Evolutionary conservation across 2,888 invertebrate species (phyloP).

Genomic region (Eupeodes latifasciatus): DNA sequence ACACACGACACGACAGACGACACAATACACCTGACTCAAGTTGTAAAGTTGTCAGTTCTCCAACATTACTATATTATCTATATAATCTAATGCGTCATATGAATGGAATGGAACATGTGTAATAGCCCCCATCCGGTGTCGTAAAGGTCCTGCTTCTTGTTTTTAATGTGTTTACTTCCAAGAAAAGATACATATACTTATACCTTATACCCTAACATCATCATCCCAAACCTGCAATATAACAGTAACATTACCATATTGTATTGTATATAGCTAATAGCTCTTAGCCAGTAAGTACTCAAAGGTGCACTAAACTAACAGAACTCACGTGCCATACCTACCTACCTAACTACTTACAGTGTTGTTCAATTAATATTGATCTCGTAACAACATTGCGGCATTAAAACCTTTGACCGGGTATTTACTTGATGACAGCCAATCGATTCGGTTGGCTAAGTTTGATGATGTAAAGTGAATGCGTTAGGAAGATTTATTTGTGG

Average conservation of each 20-base stretch:
- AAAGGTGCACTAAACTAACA: neutral
- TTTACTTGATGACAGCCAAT: slow-evolving; percentile 33
- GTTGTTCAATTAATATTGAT: slow-evolving; percentile 61
- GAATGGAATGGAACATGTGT: slow-evolving; percentile 45
- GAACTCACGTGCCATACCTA: slow-evolving; percentile 4
- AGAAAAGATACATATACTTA: neutral
- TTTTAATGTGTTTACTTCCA: slow-evolving; percentile 26
- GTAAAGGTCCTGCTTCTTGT: slow-evolving; percentile 28
- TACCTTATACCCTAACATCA: neutral
- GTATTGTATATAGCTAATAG: slow-evolving; percentile 1
- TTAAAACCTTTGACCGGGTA: slow-evolving; percentile 47
- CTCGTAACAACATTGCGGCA: slow-evolving; percentile 28
- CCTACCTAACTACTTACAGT: neutral
- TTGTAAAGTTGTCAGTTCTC: neutral
- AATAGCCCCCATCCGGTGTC: slow-evolving; percentile 28
- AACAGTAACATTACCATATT: neutral
- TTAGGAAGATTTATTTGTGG: neutral
- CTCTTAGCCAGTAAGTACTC: neutral
- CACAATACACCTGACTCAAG: neutral
- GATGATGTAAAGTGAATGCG: neutral
- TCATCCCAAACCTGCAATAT: neutral
- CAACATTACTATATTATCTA: neutral
- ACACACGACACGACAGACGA: neutral
- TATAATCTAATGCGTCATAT: slow-evolving; percentile 25
- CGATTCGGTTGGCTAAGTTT: slow-evolving; percentile 17